Base-by-base conservation (phyloP, 2,888 invertebrate species). In the Sipunculus nudus region DNA sequence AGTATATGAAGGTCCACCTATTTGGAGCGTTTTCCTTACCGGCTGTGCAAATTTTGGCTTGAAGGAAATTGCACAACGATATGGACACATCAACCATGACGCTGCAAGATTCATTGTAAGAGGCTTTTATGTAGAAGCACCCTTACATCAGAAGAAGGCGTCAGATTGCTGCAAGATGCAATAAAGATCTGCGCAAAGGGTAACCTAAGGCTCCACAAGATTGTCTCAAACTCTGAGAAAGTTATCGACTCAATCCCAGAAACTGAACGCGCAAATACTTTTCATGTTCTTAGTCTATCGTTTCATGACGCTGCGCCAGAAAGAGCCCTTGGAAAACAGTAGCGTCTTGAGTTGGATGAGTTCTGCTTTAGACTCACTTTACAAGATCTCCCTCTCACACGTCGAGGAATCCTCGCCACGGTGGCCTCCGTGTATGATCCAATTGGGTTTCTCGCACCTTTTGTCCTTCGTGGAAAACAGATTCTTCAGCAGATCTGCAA, bases 391-490 rank as follows among this genome's bases (percentile, higher is more conserved):
- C 48, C 49, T 3, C 13, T 26, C 5, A 60, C 56, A 16, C 59
- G 45, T 29, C 26, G 56, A 32, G 49, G 61, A 23, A 41, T 60
- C 31, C 43, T 60, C 3, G 38, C 56, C 2, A 41, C 49, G 3
- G 49, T 49, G 3, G 31, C 56, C 3, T 60, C 61, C 19, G 19
- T 60, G 3, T 60, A 41, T 32, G 56, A 60, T 58, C 56, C 61
- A 19, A 43, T 60, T 6, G 59, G 85, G 85, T 26, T 85, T 86
- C 49, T 86, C 84, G 21, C 84, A 80, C 39, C 82, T 79, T 50
- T 80, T 79, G 28, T 76, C 71, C 68, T 55, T 55, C 38, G 13
- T 21, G 53, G 46, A 16, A 59, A 59, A 29, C 46, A 19, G 25
- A 35, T 59, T 3, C 29, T 59, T 3, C 59, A 59, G 23, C 23